phyloP scores from a whole-genome alignment of 2,797 vertebrate species.

The Serranus cabrilla region DNA sequence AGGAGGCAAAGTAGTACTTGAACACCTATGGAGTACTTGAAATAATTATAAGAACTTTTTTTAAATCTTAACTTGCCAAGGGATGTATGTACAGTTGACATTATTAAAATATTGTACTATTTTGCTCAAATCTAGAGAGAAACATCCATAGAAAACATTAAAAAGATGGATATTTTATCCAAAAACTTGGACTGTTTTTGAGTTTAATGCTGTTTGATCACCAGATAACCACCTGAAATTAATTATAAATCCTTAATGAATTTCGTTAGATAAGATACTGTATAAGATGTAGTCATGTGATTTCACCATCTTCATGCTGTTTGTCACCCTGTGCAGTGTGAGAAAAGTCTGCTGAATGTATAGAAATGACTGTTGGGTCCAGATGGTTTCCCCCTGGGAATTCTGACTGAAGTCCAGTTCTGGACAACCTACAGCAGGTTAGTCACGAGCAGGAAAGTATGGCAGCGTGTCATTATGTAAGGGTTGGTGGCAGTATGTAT shows the following conservation, averaged over 20 bases:
- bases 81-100: slow-evolving; percentile 8
- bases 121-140: slow-evolving; percentile 4
- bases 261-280: not conserved
- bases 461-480: slow-evolving; percentile 36
- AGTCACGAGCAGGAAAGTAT: slow-evolving; percentile 62
- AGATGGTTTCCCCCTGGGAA: slow-evolving; percentile 80
- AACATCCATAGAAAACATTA: slow-evolving; percentile 31
- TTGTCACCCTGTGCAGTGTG: slow-evolving; percentile 35
- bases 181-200: slow-evolving; percentile 20
- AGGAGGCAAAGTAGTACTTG: slow-evolving; percentile 30
- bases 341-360: slow-evolving; percentile 72
- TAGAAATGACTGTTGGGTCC: slow-evolving; percentile 67
- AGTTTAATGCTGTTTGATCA: slow-evolving; percentile 7
- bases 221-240: not conserved
- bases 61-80: slow-evolving; percentile 17
- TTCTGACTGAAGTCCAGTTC: slow-evolving; percentile 77
- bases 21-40: slow-evolving; percentile 52
- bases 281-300: slow-evolving; percentile 22
- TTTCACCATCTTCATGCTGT: slow-evolving; percentile 42
- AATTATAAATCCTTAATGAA: not conserved
- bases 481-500: slow-evolving; percentile 23
- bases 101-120: slow-evolving; percentile 15
- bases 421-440: slow-evolving; percentile 77
- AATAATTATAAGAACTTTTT: slow-evolving; percentile 11
- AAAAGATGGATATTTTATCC: slow-evolving; percentile 38